phyloP scores from a whole-genome alignment of 2,888 invertebrate species.

The Epinotia nisella region DNA sequence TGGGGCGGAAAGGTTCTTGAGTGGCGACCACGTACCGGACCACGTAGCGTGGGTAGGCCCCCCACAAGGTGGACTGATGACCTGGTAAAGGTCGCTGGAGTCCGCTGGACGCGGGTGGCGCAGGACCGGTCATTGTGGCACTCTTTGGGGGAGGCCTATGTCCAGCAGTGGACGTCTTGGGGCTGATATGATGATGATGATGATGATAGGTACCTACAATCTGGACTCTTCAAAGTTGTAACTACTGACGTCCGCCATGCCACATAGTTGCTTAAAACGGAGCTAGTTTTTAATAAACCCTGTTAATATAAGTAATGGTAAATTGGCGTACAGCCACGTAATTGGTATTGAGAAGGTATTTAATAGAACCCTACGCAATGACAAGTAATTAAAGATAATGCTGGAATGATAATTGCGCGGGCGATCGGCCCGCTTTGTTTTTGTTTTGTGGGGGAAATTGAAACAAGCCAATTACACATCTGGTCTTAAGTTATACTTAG shows the following conservation, averaged over 20 bases:
- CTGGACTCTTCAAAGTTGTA: background rate
- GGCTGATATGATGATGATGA: no score
- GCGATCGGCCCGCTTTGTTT: conserved; percentile 56
- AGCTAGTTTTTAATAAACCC: background rate
- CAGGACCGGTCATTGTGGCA: no score
- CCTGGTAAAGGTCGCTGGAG: no score
- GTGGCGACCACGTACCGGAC: no score
- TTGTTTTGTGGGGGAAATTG: conserved; percentile 43
- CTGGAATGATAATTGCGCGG: conserved; percentile 72
- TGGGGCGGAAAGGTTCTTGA: no score
- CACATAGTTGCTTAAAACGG: background rate
- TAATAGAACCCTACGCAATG: conserved; percentile 61
- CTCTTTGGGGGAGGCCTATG: no score
- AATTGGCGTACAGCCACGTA: conserved; percentile 51
- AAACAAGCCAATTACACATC: conserved; percentile 29
- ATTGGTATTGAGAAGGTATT: conserved; percentile 58
- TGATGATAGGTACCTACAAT: no score
- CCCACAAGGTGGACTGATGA: no score
- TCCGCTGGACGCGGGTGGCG: no score
- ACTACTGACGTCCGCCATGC: background rate
- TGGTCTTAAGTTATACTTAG: conserved; percentile 22
- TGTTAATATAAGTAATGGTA: conserved; percentile 53
- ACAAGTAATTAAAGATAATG: conserved; percentile 66
- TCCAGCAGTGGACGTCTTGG: no score
- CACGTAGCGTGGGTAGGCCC: no score